These are phyloP conservation scores for Dioctria linearis DNA, from an alignment of 2,888 invertebrate genomes.

Conservation along the genomic window DNA sequence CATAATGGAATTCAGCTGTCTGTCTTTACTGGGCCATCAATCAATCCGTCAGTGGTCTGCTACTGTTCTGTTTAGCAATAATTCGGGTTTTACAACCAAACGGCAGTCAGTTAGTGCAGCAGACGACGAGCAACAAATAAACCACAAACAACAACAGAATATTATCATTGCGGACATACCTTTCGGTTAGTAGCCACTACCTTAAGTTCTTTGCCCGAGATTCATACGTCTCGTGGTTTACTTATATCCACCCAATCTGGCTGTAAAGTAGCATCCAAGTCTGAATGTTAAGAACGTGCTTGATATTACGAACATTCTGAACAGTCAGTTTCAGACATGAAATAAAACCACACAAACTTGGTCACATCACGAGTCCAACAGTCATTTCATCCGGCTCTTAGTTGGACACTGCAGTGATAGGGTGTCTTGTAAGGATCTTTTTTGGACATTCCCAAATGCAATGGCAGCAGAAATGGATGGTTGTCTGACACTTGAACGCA, in stretches of 20 bases:
- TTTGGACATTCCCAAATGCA: constrained; percentile 52
- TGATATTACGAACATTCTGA: constrained; percentile 17
- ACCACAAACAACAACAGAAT: constrained; percentile 24
- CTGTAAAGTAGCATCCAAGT: constrained; percentile 9
- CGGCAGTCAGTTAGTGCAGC: constrained; percentile 52
- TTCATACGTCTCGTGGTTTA: constrained; percentile 41
- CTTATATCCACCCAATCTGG: constrained; percentile 9
- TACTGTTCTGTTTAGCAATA: constrained; percentile 59
- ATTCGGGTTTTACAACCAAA: constrained; percentile 59
- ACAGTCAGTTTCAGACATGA: constrained; percentile 47
- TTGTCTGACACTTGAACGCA: constrained; percentile 47
- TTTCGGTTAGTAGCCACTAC: constrained; percentile 4
- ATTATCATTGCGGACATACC: constrained; percentile 58
- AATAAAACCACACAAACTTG: constrained; percentile 56
- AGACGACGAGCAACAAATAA: neutral
- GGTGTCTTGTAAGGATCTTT: constrained; percentile 51
- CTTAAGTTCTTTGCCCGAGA: constrained; percentile 28
- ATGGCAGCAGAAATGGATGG: constrained; percentile 52
- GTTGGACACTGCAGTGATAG: constrained; percentile 38
- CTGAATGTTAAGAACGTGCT: constrained; percentile 42
- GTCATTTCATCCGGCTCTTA: constrained; percentile 48
- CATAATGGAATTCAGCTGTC: constrained; percentile 61
- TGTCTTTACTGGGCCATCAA: constrained; percentile 60
- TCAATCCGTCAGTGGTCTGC: constrained; percentile 61
- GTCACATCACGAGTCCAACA: constrained; percentile 53